Percentiles rank a stretch among this genome's conserved stretches.
Evolutionary conservation across 2,113 vertebrate species (phyloP).

Genomic region (Uropsilus gracilis): DNA sequence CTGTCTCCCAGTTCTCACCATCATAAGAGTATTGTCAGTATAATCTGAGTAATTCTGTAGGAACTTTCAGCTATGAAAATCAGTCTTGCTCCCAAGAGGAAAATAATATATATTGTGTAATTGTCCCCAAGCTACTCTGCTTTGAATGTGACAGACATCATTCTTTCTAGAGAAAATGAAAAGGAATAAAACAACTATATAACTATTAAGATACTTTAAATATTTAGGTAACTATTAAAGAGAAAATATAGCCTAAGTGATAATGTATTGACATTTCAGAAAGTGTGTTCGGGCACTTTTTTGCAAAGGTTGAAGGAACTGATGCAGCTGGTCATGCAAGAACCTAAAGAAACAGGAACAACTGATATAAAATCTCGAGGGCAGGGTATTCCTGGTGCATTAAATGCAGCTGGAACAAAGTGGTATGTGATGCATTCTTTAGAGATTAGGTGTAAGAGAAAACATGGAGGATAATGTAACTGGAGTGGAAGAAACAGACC

Average conservation of each 20-base stretch:
- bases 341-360: not conserved
- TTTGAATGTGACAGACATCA: not conserved
- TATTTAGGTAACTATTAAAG: not conserved
- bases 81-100: not conserved
- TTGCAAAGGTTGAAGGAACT: not conserved
- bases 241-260: not conserved
- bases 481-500: not conserved
- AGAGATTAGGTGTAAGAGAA: not conserved
- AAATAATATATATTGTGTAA: not conserved
- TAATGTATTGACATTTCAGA: not conserved
- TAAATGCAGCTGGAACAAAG: not conserved
- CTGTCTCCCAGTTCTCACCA: not conserved
- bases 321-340: not conserved
- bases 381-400: accelerated
- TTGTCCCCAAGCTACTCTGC: not conserved
- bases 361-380: not conserved
- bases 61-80: not conserved
- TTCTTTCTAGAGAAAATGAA: not conserved
- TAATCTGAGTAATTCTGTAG: not conserved
- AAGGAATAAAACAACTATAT: not conserved
- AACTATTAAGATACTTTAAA: not conserved
- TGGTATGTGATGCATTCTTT: not conserved
- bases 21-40: not conserved
- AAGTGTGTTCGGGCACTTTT: not conserved
- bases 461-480: accelerated